Conservation (phyloP, 2,888 invertebrate species). For the Cosmorhoe ocellata region DNA sequence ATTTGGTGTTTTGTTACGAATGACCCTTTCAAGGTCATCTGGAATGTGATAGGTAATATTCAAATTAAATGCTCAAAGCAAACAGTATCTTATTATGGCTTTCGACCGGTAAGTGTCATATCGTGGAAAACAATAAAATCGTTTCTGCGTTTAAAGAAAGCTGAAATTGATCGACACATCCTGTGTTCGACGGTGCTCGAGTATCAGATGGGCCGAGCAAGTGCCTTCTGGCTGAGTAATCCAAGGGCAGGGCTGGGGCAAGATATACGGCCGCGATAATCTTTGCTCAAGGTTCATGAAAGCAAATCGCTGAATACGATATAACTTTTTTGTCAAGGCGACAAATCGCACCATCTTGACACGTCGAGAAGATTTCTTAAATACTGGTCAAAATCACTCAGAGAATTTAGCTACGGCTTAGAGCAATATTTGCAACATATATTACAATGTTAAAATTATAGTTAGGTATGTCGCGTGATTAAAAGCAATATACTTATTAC, state of each 20-base stretch:
- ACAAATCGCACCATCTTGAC: conserved; percentile 12
- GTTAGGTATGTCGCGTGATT: too few relatives aligned
- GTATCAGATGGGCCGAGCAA: conserved; percentile 42
- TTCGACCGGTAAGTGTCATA: too few relatives aligned
- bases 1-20: conserved; percentile 43
- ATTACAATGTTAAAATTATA: too few relatives aligned
- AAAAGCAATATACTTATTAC: too few relatives aligned
- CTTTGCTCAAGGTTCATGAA: conserved; percentile 56
- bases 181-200: conserved; percentile 44
- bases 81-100: not conserved
- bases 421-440: too few relatives aligned
- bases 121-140: conserved; percentile 2
- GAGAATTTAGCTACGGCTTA: too few relatives aligned
- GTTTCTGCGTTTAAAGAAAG: conserved; percentile 19
- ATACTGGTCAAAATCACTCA: too few relatives aligned
- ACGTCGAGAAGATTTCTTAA: not conserved
- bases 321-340: conserved; percentile 39
- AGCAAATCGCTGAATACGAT: conserved; percentile 56
- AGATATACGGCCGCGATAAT: conserved; percentile 64
- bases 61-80: conserved; percentile 17
- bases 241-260: conserved; percentile 47
- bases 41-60: conserved; percentile 38
- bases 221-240: conserved; percentile 52
- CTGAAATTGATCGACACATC: conserved; percentile 43
- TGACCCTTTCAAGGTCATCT: conserved; percentile 55